phyloP scores from a whole-genome alignment of 2,113 vertebrate genomes.

The Camelus dromedarius region DNA sequence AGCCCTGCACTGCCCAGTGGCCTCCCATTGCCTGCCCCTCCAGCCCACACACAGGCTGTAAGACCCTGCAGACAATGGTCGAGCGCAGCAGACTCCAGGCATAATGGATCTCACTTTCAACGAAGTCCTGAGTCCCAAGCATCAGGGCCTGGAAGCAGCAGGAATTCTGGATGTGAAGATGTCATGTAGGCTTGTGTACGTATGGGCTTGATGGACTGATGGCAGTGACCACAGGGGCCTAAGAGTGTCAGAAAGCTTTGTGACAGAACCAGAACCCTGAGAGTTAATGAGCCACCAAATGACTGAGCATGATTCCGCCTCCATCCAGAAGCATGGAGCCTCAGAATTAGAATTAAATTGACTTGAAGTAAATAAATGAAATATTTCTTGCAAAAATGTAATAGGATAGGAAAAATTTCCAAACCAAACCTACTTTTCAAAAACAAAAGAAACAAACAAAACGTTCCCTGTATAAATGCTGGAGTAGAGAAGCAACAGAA shows the following conservation, averaged over 20 bases:
- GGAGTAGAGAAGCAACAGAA: constrained; percentile 4
- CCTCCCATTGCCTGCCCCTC: not conserved
- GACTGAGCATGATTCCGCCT: not conserved
- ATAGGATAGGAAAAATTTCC: not conserved
- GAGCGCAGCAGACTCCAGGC: not conserved
- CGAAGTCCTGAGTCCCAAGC: not conserved
- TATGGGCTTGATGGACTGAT: not conserved
- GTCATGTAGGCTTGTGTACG: not conserved
- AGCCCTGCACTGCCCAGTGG: not conserved
- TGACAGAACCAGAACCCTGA: not conserved
- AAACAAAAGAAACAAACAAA: not conserved
- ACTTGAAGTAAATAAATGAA: constrained; percentile 16
- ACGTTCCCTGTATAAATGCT: not conserved
- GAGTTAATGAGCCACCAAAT: not conserved
- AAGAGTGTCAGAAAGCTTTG: not conserved
- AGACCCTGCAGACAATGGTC: not conserved
- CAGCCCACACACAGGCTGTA: not conserved
- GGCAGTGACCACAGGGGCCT: not conserved
- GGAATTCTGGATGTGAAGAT: not conserved
- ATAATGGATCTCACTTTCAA: not conserved
- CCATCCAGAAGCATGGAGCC: not conserved
- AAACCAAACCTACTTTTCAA: not conserved
- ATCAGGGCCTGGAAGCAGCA: not conserved
- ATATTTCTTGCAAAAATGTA: constrained; percentile 17
- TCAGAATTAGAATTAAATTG: not conserved